Conservation (phyloP, 1,140 invertebrate species). For the Meloidogyne chitwoodi region DNA sequence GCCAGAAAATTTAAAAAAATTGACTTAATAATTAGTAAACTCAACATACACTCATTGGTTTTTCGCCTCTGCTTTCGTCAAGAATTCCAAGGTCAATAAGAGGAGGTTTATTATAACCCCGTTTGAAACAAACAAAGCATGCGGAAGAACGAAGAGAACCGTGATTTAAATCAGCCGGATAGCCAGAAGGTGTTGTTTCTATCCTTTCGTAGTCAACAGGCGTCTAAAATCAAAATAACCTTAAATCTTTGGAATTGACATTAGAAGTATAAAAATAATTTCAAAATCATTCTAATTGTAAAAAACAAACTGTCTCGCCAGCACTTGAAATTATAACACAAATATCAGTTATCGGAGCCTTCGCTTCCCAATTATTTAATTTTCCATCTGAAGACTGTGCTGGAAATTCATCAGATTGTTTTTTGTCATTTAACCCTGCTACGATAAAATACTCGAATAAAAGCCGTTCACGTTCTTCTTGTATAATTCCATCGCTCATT, state of each 20-base stretch:
- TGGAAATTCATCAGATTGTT: slow-evolving; percentile 69
- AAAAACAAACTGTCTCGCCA: slow-evolving; percentile 69
- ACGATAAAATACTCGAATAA: slow-evolving; percentile 86
- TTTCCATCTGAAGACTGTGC: slow-evolving; percentile 2
- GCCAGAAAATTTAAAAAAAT: too few relatives aligned
- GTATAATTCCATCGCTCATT: neutral
- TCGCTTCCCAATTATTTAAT: slow-evolving; percentile 50
- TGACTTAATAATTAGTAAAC: slow-evolving; percentile 67
- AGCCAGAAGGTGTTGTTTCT: slow-evolving; percentile 74
- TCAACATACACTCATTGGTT: slow-evolving; percentile 75
- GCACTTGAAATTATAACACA: slow-evolving; percentile 83
- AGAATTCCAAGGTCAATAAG: slow-evolving; percentile 84
- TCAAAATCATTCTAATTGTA: neutral
- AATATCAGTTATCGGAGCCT: slow-evolving; percentile 88
- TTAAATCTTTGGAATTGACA: neutral
- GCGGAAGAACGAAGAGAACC: slow-evolving; percentile 85
- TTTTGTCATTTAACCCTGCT: slow-evolving; percentile 75
- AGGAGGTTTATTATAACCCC: slow-evolving; percentile 88
- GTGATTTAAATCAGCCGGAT: slow-evolving; percentile 90
- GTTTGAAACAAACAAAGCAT: slow-evolving; percentile 79
- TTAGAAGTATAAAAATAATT: too few relatives aligned
- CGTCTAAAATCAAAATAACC: slow-evolving; percentile 36
- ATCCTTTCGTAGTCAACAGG: slow-evolving; percentile 77
- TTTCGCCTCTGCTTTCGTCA: slow-evolving; percentile 62
- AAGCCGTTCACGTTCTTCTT: slow-evolving; percentile 34